Conservation (phyloP, 1,140 invertebrate species). For the Copidosoma floridanum region DNA sequence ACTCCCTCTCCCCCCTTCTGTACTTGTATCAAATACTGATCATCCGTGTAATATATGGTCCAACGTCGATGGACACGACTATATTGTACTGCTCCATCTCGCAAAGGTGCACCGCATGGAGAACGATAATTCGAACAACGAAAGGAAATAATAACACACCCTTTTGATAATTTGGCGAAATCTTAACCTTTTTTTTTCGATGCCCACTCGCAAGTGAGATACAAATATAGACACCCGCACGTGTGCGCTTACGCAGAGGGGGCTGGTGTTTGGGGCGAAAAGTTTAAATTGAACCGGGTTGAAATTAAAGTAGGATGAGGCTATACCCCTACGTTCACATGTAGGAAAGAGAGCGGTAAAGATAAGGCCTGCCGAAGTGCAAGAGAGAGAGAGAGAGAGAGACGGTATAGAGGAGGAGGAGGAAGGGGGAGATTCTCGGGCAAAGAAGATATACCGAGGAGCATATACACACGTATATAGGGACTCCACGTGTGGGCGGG, state of each 20-base stretch:
- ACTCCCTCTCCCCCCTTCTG: too few species aligned
- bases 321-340: conserved; percentile 24
- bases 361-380: conserved; percentile 33
- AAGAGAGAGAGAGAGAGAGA: conserved; percentile 33
- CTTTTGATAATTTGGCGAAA: conserved; percentile 55
- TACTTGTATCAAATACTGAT: too few species aligned
- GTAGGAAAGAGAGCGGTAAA: conserved; percentile 35
- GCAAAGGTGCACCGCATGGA: too few species aligned
- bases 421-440: conserved; percentile 37
- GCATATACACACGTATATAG: conserved; percentile 37
- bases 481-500: conserved; percentile 12
- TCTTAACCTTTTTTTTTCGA: conserved; percentile 51
- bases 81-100: too few species aligned
- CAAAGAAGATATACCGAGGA: conserved; percentile 45
- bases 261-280: conserved; percentile 37
- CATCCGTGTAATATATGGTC: too few species aligned
- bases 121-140: too few species aligned
- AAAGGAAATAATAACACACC: too few species aligned
- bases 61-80: too few species aligned
- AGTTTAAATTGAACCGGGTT: conserved; percentile 55
- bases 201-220: too few species aligned
- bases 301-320: conserved; percentile 22
- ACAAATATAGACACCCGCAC: too few species aligned
- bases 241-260: too few species aligned
- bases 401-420: conserved; percentile 30